Percentiles rank a stretch among this genome's conserved stretches.
phyloP scores from a whole-genome alignment of 2,888 invertebrate genomes.

The Sepiola atlantica region DNA sequence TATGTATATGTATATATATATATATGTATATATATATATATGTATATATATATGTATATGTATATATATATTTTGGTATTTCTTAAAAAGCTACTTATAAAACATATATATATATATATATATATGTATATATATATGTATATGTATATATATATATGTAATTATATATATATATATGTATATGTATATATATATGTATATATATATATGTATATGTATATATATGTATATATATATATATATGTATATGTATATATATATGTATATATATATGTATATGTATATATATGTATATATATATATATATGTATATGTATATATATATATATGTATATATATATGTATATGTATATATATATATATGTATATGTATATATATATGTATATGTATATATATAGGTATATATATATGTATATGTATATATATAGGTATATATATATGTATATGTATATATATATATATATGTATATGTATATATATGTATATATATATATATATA shows the following conservation, averaged over 20 bases:
- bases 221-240: background rate
- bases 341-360: no score
- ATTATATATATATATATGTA: background rate
- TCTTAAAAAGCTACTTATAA: no score
- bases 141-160: background rate
- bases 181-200: background rate
- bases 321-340: background rate
- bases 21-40: no score
- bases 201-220: background rate
- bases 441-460: background rate
- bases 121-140: no score
- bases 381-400: no score
- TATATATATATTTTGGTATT: no score
- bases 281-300: background rate
- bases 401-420: background rate
- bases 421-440: background rate
- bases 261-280: background rate
- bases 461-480: background rate
- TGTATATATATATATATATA: no score
- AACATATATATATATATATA: no score
- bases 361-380: no score
- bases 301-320: background rate
- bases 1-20: no score
- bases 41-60: no score
- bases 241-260: background rate